Evolutionary conservation across 2,797 vertebrate species (phyloP).

Genomic region (Melanotaenia boesemani): DNA sequence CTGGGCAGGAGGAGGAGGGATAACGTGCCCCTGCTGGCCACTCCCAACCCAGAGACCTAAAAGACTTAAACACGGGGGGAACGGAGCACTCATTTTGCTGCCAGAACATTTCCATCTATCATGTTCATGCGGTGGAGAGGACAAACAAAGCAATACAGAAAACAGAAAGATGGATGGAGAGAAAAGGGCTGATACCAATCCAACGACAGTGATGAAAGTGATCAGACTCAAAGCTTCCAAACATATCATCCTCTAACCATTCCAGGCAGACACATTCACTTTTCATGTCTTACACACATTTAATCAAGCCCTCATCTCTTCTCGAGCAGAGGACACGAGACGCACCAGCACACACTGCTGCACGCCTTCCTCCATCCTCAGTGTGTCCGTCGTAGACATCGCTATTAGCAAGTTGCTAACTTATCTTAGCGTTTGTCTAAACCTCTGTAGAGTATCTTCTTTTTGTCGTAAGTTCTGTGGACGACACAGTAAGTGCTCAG

Average conservation of each 20-base stretch:
- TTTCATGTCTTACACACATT: constrained; percentile 12
- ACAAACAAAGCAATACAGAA: constrained; percentile 21
- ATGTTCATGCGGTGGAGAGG: constrained; percentile 24
- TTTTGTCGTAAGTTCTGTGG: constrained; percentile 26
- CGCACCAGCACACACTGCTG: constrained; percentile 58
- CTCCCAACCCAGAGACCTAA: constrained; percentile 90
- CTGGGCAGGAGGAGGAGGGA: constrained; percentile 87
- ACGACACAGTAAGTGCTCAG: constrained; percentile 15
- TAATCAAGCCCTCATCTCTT: constrained; percentile 1
- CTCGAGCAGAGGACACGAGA: not conserved
- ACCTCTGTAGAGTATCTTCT: constrained; percentile 16
- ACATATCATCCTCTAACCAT: constrained; percentile 65
- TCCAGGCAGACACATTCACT: constrained; percentile 46
- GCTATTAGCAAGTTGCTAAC: constrained; percentile 24
- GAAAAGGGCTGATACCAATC: constrained; percentile 30
- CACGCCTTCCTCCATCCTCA: constrained; percentile 15
- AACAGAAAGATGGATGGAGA: not conserved
- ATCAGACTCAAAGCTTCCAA: constrained; percentile 41
- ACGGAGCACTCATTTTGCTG: constrained; percentile 10
- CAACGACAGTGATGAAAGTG: constrained; percentile 23
- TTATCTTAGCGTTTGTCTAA: constrained; percentile 36
- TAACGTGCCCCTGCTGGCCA: constrained; percentile 90
- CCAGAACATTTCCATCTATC: constrained; percentile 27
- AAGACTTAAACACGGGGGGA: not conserved
- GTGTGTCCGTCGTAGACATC: constrained; percentile 37